Evolutionary conservation across 1,140 invertebrate species (phyloP), one percentile per base, ranked within the genome.

Genomic region (Condylostylus longicornis): DNA sequence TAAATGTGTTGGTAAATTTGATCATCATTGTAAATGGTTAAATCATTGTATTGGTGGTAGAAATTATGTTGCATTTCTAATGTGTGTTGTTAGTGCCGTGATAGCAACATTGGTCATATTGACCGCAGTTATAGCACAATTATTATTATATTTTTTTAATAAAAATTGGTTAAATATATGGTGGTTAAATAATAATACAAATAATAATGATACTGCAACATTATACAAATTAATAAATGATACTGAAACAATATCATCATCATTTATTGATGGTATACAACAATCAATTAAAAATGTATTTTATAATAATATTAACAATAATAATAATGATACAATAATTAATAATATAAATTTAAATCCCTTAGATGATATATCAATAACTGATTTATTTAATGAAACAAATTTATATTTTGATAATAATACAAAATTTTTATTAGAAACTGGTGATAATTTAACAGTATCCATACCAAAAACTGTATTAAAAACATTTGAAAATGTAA

Each of bases 1-100:
- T 66, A 97, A 97, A 68, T 98, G 94, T 63, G 79, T 97, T 2
- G 73, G 75, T 5, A 71, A 76, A 22, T 97, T 97, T 63, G 94
- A 97, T 52, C 82, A 85, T 59, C 91, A 96, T 58, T 97, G 91
- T 67, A 91, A 94, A 66, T 98, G 93, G 93, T 65, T 98, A 18
- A 97, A 97, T 64, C 91, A 91, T 57, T 98, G 93, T 65, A 76
- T 97, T 17, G 93, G 93, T 1, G 70, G 70, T 7, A 69, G 85
- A 40, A 97, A 97, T 57, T 97, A 97, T 65, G 70, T 66, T 18
- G 75, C 79, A 15, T 96, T 95, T 58, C 69, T 94, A 18, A 71
- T 76, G 46, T 88, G 84, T 49, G 73, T 95, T 7, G 66, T 79
- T n/a, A 84, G 82, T 17, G 86, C 85, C 4, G 74, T 88, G 36